A percentile compares a stretch with the other conserved stretches of the same genome.
phyloP scores from a whole-genome alignment of 2,113 vertebrate genomes.

The Rhombomys opimus region DNA sequence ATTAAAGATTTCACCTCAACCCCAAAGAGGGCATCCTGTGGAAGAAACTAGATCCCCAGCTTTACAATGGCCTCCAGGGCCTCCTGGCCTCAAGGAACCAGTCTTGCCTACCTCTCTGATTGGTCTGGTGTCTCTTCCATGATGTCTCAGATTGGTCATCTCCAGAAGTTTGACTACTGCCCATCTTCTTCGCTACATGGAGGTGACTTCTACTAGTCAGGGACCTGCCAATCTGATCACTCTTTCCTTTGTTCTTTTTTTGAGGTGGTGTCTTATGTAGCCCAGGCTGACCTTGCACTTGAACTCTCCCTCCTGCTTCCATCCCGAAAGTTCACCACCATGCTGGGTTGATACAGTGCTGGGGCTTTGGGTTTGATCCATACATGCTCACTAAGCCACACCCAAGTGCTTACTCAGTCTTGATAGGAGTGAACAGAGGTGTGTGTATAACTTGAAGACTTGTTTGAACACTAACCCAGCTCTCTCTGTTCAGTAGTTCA shows the following conservation, averaged over 20 bases:
- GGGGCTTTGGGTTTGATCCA: not conserved
- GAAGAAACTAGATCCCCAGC: rapidly evolving
- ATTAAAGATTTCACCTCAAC: not conserved
- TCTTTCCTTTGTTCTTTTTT: too few relatives aligned
- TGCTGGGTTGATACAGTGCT: not conserved
- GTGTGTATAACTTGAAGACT: not conserved
- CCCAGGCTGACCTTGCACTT: not conserved
- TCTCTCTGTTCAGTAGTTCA: not conserved
- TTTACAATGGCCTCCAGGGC: not conserved
- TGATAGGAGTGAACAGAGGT: not conserved
- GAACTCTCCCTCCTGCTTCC: not conserved
- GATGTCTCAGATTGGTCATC: not conserved
- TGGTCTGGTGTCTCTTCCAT: rapidly evolving
- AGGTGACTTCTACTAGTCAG: not conserved
- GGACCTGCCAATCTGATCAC: not conserved
- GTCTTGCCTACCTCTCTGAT: not conserved
- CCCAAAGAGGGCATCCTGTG: not conserved
- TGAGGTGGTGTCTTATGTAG: not conserved
- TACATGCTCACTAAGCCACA: not conserved
- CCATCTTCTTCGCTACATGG: too few relatives aligned
- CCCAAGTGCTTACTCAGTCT: not conserved
- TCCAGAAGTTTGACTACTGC: not conserved
- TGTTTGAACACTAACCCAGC: not conserved
- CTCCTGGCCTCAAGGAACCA: not conserved
- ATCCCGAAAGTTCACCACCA: not conserved